These are phyloP conservation scores for Catharus minimus DNA, from an alignment of 2,113 vertebrate species.

Conservation along the genomic window DNA sequence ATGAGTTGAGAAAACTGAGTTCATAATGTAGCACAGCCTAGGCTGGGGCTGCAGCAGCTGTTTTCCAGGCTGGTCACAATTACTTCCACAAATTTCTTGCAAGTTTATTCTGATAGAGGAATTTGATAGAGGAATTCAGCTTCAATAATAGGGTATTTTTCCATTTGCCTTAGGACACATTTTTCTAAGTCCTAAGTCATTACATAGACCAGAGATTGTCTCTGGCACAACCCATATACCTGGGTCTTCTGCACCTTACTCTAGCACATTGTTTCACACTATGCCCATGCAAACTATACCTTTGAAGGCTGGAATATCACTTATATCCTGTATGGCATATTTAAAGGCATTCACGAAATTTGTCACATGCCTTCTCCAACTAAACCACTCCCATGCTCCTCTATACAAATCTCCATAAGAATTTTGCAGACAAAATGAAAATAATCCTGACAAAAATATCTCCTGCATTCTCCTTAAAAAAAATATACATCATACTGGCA, in stretches of 20 bases:
- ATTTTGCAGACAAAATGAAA: neutral
- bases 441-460: neutral
- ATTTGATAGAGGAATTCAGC: neutral
- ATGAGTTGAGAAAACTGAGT: rapidly evolving
- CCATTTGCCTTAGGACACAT: rapidly evolving
- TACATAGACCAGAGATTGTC: neutral
- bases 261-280: neutral
- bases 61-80: neutral
- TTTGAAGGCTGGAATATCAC: neutral
- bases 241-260: neutral
- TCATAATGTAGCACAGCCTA: neutral
- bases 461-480: neutral
- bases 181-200: neutral
- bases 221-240: neutral
- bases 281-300: neutral
- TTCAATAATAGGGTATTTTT: neutral
- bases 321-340: neutral
- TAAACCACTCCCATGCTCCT: neutral
- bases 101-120: neutral
- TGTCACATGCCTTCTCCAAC: neutral
- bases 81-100: neutral
- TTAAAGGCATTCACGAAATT: neutral
- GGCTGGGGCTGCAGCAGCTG: rapidly evolving
- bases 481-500: neutral
- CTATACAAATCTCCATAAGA: neutral